phyloP scores from a whole-genome alignment of 92 coral and sea anemone genomes.

The Phenganax stokvisi region DNA sequence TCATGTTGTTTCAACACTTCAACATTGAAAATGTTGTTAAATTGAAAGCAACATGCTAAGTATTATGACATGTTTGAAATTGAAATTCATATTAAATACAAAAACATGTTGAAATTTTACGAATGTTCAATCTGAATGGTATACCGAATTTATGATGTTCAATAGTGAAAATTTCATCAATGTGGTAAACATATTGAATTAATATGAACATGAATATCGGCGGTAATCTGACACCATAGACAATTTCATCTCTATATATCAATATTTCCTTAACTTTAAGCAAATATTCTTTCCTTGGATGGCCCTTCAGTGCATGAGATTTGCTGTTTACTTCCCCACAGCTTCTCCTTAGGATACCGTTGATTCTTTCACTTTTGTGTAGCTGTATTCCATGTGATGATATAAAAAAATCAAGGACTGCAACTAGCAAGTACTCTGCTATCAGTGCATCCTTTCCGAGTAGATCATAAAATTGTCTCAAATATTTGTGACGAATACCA shows the following conservation, averaged over 20 bases:
- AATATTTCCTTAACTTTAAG: conserved; percentile 23
- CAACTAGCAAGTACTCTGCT: conserved; percentile 24
- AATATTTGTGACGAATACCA: conserved; percentile 33
- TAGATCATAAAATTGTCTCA: conserved; percentile 25
- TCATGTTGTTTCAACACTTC: not conserved
- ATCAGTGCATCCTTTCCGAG: not conserved
- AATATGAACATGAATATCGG: not conserved
- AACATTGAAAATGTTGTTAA: not conserved
- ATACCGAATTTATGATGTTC: not conserved
- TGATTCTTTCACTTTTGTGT: conserved; percentile 37
- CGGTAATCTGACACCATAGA: conserved; percentile 14
- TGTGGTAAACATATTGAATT: not conserved
- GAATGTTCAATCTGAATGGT: not conserved
- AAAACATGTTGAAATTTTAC: not conserved
- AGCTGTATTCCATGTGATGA: conserved; percentile 12
- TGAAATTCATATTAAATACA: not conserved
- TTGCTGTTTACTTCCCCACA: conserved; percentile 34
- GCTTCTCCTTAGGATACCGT: conserved; percentile 34
- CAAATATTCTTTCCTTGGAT: conserved; percentile 19
- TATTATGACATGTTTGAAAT: not conserved
- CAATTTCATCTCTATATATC: conserved; percentile 24
- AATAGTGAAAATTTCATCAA: not conserved
- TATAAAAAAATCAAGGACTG: conserved; percentile 25
- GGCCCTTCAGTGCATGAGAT: conserved; percentile 29
- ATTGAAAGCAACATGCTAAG: not conserved